These are phyloP conservation scores for Rhombomys opimus DNA, from an alignment of 2,113 vertebrate species.

Conservation along the genomic window DNA sequence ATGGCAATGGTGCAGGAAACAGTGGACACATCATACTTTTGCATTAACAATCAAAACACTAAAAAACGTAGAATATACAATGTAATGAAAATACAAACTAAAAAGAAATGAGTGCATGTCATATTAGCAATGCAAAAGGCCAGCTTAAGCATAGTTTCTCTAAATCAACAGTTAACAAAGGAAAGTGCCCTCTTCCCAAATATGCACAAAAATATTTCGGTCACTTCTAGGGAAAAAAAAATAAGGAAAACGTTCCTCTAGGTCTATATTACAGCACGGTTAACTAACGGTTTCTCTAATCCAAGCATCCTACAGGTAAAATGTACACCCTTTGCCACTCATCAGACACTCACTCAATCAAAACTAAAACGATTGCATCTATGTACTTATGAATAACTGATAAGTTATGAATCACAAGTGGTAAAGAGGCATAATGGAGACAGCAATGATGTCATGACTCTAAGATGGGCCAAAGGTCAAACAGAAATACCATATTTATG, in stretches of 20 bases:
- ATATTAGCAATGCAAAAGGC: slow-evolving; percentile 94
- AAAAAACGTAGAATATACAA: slow-evolving; percentile 85
- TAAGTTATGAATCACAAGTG: slow-evolving; percentile 82
- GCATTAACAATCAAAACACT: slow-evolving; percentile 83
- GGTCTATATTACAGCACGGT: slow-evolving; percentile 85
- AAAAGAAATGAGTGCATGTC: slow-evolving; percentile 82
- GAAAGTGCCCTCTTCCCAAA: slow-evolving; percentile 86
- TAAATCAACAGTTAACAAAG: slow-evolving; percentile 85
- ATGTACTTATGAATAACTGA: slow-evolving; percentile 81
- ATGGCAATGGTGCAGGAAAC: slow-evolving; percentile 79
- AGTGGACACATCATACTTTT: slow-evolving; percentile 78
- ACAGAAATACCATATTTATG: slow-evolving; percentile 1
- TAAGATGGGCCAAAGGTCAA: slow-evolving; percentile 20
- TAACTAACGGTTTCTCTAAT: slow-evolving; percentile 86
- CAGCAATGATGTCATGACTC: slow-evolving; percentile 66
- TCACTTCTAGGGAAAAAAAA: slow-evolving; percentile 81
- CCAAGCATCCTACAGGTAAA: slow-evolving; percentile 83
- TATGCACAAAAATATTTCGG: slow-evolving; percentile 86
- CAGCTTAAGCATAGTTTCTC: slow-evolving; percentile 93
- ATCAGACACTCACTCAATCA: slow-evolving; percentile 83
- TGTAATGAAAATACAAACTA: slow-evolving; percentile 84
- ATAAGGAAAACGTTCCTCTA: slow-evolving; percentile 82
- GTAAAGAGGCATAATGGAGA: slow-evolving; percentile 61
- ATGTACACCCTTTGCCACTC: slow-evolving; percentile 84
- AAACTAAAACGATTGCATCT: slow-evolving; percentile 88